A percentile compares a stretch with the other conserved stretches of the same genome.
These are phyloP conservation scores for Arctocebus calabarensis DNA, from an alignment of 2,797 vertebrate species.

Conservation along the genomic window DNA sequence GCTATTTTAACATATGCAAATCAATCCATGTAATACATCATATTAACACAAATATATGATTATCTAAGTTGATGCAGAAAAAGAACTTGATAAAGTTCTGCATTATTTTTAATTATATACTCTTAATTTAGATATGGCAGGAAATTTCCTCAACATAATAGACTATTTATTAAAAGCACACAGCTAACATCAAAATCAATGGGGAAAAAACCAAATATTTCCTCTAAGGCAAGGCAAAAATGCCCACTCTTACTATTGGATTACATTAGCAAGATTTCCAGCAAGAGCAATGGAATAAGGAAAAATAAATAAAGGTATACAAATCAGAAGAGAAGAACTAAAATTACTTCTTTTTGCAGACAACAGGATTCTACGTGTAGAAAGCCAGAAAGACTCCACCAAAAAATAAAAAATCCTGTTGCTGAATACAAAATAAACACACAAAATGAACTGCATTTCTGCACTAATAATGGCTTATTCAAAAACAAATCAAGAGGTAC, in stretches of 20 bases:
- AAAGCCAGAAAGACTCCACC: not conserved
- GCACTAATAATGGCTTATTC: not conserved
- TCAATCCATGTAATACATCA: not conserved
- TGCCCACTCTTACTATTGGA: not conserved
- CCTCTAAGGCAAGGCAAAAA: not conserved
- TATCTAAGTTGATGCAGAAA: not conserved
- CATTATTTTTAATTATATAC: not conserved
- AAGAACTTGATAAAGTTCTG: not conserved
- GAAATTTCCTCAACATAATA: not conserved
- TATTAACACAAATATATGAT: not conserved
- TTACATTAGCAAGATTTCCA: not conserved
- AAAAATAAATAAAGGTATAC: not conserved
- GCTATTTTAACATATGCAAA: not conserved
- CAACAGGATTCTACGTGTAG: no score
- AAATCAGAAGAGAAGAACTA: not conserved
- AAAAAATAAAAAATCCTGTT: not conserved
- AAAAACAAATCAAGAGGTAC: not conserved
- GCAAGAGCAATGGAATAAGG: not conserved
- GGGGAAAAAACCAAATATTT: not conserved
- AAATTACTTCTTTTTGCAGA: not conserved
- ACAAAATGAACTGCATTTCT: not conserved
- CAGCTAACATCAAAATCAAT: not conserved
- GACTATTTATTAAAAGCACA: not conserved
- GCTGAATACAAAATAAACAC: not conserved
- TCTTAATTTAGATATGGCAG: not conserved